Evolutionary conservation across 2,113 vertebrate species (phyloP).

Genomic region (Colius striatus): DNA sequence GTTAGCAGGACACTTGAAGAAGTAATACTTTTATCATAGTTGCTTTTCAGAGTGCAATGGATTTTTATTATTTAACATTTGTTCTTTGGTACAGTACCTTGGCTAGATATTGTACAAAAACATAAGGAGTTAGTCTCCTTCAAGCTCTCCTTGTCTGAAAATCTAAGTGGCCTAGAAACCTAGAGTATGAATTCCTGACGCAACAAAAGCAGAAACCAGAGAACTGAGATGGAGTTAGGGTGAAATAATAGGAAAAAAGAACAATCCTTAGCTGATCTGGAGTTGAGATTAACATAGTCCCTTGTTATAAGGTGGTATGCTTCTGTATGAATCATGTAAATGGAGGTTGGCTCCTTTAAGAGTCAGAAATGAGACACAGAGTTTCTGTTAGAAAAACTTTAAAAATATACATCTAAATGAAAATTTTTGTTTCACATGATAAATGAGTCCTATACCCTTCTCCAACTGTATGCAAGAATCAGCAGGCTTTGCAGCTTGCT

Average conservation of each 20-base stretch:
- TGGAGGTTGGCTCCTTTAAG: background rate
- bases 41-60: background rate
- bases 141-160: background rate
- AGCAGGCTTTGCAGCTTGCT: background rate
- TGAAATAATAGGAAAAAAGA: background rate
- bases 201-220: background rate
- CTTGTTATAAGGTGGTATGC: background rate
- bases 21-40: background rate
- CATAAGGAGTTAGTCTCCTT: background rate
- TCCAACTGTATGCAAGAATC: background rate
- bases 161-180: background rate
- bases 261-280: background rate
- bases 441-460: background rate
- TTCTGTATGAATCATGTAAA: background rate
- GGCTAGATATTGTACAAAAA: background rate
- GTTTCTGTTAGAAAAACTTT: background rate
- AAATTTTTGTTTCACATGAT: background rate
- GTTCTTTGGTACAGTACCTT: background rate
- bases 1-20: background rate
- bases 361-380: background rate
- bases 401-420: background rate
- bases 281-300: background rate
- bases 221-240: background rate
- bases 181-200: background rate
- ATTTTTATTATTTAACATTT: background rate